Percentiles rank a stretch among this genome's conserved stretches.
Conservation (phyloP, 37 sponge, comb jelly and placozoan species). For the Amphimedon queenslandica region DNA sequence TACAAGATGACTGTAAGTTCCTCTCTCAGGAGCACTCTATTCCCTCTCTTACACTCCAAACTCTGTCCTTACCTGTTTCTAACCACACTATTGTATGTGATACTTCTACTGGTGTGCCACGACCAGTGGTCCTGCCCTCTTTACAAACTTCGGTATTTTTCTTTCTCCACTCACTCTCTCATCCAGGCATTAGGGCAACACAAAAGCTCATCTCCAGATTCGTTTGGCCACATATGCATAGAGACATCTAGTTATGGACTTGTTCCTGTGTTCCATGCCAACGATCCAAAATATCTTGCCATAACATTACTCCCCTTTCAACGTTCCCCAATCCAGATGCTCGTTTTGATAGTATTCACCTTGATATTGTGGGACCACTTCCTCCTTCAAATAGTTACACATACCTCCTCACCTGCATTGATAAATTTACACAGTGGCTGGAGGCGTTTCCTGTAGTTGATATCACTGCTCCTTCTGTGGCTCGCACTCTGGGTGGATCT, state of each 20-base stretch:
- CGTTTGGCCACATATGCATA: conserved; percentile 56
- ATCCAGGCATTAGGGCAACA: conserved; percentile 39
- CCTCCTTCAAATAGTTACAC: conserved; percentile 38
- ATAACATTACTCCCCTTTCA: conserved; percentile 32
- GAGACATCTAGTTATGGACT: conserved; percentile 39
- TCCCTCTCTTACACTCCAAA: neutral
- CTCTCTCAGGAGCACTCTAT: neutral
- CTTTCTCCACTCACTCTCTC: conserved; percentile 30
- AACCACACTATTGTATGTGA: conserved; percentile 14
- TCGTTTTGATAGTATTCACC: conserved; percentile 50
- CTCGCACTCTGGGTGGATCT: too few species aligned
- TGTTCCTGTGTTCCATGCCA: conserved; percentile 40
- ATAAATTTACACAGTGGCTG: conserved; percentile 61
- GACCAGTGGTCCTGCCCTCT: conserved; percentile 18
- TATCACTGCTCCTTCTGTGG: conserved; percentile 51
- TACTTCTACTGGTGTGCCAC: conserved; percentile 14
- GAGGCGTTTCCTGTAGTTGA: conserved; percentile 41
- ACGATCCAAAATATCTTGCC: conserved; percentile 38
- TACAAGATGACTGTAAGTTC: conserved; percentile 7
- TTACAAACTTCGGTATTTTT: conserved; percentile 20
- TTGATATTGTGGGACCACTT: conserved; percentile 61
- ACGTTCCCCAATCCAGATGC: conserved; percentile 36
- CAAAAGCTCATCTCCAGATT: conserved; percentile 32
- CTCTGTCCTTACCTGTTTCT: neutral
- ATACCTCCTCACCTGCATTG: conserved; percentile 56